phyloP scores from a whole-genome alignment of 2,888 invertebrate species.

The Volucella inanis region DNA sequence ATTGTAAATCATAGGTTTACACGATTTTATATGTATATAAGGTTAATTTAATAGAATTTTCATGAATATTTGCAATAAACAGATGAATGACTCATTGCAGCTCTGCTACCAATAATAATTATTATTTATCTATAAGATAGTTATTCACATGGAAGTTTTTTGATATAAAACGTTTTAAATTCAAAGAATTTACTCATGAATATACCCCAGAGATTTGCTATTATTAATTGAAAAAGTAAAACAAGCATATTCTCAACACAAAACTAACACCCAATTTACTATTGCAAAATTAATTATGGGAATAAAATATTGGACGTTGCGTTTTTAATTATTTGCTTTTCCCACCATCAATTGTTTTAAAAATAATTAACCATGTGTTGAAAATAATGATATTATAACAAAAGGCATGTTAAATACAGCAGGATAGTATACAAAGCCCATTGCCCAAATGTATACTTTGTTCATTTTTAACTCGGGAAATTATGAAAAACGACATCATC shows the following conservation, averaged over 20 bases:
- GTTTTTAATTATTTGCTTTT: constrained; percentile 14
- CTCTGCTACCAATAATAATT: too few relatives aligned
- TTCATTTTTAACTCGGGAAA: background rate
- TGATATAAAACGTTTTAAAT: background rate
- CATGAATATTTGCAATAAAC: too few relatives aligned
- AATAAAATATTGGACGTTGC: background rate
- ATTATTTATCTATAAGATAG: too few relatives aligned
- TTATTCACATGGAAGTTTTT: background rate
- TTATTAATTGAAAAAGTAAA: constrained; percentile 10
- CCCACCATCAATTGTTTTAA: background rate
- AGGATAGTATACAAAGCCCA: too few relatives aligned
- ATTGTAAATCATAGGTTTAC: too few relatives aligned
- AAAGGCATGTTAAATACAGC: background rate
- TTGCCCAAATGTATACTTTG: too few relatives aligned
- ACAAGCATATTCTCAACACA: background rate
- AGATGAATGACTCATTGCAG: too few relatives aligned
- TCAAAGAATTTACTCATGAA: background rate
- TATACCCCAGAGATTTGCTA: background rate
- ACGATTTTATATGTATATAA: too few relatives aligned
- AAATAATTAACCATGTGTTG: constrained; percentile 7
- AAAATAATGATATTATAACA: constrained; percentile 3
- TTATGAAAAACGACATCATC: background rate
- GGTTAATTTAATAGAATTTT: too few relatives aligned
- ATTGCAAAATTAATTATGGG: constrained; percentile 19
- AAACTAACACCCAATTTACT: background rate